These are phyloP conservation scores for Mythimna lalbum DNA, from an alignment of 2,888 invertebrate genomes.

Conservation along the genomic window DNA sequence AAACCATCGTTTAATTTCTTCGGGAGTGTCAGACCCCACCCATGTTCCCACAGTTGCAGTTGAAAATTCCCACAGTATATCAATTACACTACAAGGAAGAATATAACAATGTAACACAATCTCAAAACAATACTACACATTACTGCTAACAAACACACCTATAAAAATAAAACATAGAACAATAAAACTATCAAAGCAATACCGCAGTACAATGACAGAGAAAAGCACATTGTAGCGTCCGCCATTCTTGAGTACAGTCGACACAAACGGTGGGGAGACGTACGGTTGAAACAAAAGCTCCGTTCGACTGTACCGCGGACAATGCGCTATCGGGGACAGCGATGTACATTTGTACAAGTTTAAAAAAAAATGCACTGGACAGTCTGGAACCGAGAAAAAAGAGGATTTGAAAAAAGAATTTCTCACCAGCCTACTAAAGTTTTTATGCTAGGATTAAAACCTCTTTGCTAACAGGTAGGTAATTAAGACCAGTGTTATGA, in stretches of 20 bases:
- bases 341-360: slow-evolving; percentile 24
- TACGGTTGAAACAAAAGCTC: slow-evolving; percentile 55
- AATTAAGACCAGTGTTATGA: background rate
- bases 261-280: slow-evolving; percentile 53
- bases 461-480: background rate
- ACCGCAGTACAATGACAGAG: slow-evolving; percentile 46
- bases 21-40: too few relatives aligned
- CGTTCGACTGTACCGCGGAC: slow-evolving; percentile 50
- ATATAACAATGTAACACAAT: background rate
- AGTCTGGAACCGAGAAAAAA: background rate
- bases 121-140: background rate
- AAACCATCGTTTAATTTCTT: too few relatives aligned
- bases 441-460: slow-evolving; percentile 1
- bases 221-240: slow-evolving; percentile 37
- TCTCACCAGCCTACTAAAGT: background rate
- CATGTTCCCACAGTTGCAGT: too few relatives aligned
- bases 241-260: slow-evolving; percentile 54
- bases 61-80: background rate
- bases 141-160: background rate
- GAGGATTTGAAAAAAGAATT: slow-evolving; percentile 23
- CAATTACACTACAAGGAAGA: background rate
- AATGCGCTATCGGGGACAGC: slow-evolving; percentile 55
- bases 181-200: slow-evolving; percentile 58
- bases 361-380: slow-evolving; percentile 16
- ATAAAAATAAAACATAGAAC: slow-evolving; percentile 32